Evolutionary conservation across 2,113 vertebrate genomes (phyloP).

Genomic region (cattle (Bos taurus)): ARS-UCD2.0 NC_037336.1:37615501-37616000

Average conservation of each 20-base stretch:
- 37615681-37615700: neutral
- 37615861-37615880: neutral
- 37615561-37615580: neutral
- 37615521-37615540: constrained; percentile 51
- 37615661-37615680: neutral
- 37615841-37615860: neutral
- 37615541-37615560: neutral
- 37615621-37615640: neutral
- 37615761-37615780: neutral
- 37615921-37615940: neutral
- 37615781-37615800: neutral
- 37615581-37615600: constrained; percentile 1
- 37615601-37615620: constrained; percentile 20
- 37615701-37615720: neutral
- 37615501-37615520: constrained; percentile 40
- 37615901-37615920: neutral
- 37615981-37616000: neutral
- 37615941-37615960: neutral
- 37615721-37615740: neutral
- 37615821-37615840: neutral
- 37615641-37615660: neutral
- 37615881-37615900: neutral
- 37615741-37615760: neutral
- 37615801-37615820: neutral
- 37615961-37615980: neutral